These are phyloP conservation scores for Hypotaenidia okinawae DNA, from an alignment of 2,797 vertebrate genomes.

Conservation along the genomic window DNA sequence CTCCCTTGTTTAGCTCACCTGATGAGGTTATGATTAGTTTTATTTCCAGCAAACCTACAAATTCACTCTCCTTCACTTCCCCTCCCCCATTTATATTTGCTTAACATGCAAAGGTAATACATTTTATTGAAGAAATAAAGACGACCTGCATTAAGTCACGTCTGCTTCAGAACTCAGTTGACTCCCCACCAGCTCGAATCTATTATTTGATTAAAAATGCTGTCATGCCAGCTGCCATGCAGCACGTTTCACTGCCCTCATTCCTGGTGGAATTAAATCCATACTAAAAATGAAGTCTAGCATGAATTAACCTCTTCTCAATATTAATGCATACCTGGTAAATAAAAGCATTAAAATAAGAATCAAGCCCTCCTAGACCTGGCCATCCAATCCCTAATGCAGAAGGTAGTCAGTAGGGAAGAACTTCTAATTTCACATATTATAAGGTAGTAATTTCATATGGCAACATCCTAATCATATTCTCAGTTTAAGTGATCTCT, in stretches of 20 bases:
- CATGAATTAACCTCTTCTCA: background rate
- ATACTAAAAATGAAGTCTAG: conserved; percentile 19
- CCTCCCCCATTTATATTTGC: background rate
- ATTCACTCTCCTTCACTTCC: background rate
- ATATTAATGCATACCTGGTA: background rate
- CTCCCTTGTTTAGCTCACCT: background rate
- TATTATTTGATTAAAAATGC: conserved; percentile 56
- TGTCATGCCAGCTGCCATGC: conserved; percentile 51
- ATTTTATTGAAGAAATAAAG: conserved; percentile 41
- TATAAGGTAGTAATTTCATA: background rate
- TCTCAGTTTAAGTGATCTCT: background rate
- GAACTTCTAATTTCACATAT: background rate
- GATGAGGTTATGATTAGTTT: background rate
- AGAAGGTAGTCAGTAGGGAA: background rate
- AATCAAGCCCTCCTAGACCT: background rate
- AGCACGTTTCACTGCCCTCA: conserved; percentile 25
- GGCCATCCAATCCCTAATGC: background rate
- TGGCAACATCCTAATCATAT: background rate
- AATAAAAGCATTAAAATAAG: background rate
- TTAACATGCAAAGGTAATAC: conserved; percentile 4
- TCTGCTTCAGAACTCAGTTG: conserved; percentile 9
- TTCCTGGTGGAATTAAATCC: conserved; percentile 42
- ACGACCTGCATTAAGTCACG: conserved; percentile 34
- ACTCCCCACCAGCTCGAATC: conserved; percentile 51
- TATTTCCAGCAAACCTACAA: background rate